These are phyloP conservation scores for Megastigmus dorsalis DNA, from an alignment of 2,888 invertebrate genomes.

Conservation along the genomic window DNA sequence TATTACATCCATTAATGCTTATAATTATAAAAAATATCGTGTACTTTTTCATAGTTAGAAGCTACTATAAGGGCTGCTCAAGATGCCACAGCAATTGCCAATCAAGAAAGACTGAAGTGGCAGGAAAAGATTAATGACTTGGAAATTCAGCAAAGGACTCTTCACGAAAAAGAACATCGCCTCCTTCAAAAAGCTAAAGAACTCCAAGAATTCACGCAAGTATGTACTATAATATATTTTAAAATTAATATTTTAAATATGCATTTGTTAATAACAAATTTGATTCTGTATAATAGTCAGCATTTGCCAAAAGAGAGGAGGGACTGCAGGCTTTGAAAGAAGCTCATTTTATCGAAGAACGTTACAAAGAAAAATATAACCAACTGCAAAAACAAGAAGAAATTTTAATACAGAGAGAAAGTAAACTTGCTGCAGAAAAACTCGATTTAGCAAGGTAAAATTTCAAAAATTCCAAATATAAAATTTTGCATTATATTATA, in stretches of 20 bases:
- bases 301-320: conserved; percentile 67
- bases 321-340: conserved; percentile 66
- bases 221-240: conserved; percentile 47
- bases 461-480: conserved; percentile 17
- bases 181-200: conserved; percentile 67
- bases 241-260: not conserved
- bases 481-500: too few species aligned
- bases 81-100: conserved; percentile 62
- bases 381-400: conserved; percentile 65
- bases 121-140: conserved; percentile 64
- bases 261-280: not conserved
- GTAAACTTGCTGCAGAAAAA: conserved; percentile 65
- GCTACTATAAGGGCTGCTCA: conserved; percentile 67
- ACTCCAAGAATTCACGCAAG: conserved; percentile 68
- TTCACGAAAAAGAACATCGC: conserved; percentile 65
- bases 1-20: not conserved
- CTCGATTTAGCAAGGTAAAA: conserved; percentile 65
- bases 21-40: not conserved
- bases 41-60: conserved; percentile 63
- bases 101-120: conserved; percentile 67
- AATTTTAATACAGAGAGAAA: conserved; percentile 66
- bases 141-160: conserved; percentile 59
- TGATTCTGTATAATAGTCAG: conserved; percentile 58
- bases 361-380: conserved; percentile 63
- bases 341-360: conserved; percentile 66